A percentile compares a stretch with the other conserved stretches of the same genome.
Evolutionary conservation across 2,113 vertebrate genomes (phyloP).

Genomic region (Ammodytes dubius): DNA sequence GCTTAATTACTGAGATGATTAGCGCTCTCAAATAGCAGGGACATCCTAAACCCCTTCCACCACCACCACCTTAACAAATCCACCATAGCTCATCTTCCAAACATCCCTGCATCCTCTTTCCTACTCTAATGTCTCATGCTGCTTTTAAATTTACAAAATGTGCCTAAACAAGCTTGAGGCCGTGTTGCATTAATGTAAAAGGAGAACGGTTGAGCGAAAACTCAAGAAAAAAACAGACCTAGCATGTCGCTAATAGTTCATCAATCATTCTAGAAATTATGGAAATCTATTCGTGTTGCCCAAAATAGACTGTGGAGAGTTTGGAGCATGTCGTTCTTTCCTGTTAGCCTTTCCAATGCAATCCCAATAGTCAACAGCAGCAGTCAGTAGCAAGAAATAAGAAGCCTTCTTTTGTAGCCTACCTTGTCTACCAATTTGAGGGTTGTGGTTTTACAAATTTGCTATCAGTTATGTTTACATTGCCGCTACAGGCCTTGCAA

Average conservation of each 20-base stretch:
- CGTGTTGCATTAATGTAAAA: slow-evolving; percentile 18
- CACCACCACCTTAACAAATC: slow-evolving; percentile 30
- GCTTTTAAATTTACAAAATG: slow-evolving; percentile 16
- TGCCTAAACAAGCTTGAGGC: slow-evolving; percentile 15
- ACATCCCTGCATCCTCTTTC: slow-evolving; percentile 17
- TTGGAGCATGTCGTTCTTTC: neutral
- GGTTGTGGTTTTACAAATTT: no score
- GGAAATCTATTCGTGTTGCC: slow-evolving; percentile 12
- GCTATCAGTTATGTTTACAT: no score
- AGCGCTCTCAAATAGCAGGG: slow-evolving; percentile 46
- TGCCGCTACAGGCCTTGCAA: neutral
- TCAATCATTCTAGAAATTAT: slow-evolving; percentile 25
- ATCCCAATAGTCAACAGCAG: neutral
- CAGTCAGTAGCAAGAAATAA: neutral
- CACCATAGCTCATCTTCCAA: slow-evolving; percentile 12
- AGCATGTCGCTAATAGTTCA: slow-evolving; percentile 15
- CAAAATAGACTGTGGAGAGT: neutral
- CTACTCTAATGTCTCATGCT: neutral
- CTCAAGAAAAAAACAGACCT: neutral
- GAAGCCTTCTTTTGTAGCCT: neutral
- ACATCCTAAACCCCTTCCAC: slow-evolving; percentile 20
- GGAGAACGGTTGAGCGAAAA: slow-evolving; percentile 10
- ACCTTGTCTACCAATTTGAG: no score
- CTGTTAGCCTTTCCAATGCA: neutral
- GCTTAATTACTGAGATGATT: slow-evolving; percentile 73